Base-by-base conservation (phyloP, 2,888 invertebrate species). In the Azorinus chamasolen region DNA sequence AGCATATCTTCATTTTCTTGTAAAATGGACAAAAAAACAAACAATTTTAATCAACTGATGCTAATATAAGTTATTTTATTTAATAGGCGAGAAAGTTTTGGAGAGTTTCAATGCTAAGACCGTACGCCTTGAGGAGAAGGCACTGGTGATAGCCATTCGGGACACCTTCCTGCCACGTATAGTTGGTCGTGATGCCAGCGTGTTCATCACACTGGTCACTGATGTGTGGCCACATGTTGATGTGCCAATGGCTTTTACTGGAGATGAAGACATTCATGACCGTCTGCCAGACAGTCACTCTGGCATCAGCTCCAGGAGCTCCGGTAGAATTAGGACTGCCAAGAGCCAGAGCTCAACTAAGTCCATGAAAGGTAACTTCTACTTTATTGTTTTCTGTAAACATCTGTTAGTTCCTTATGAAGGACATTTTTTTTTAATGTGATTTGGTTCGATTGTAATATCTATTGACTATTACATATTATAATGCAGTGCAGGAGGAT, bases 91-190 rank as follows among this genome's bases (percentile, higher is more conserved):
- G 37, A 46, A 58, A 59, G 45, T 81, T 22, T 55, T 81, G 10
- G 71, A 74, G 25, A 65, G 46, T 22, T 45, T 55, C 5, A 32
- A 58, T 8, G 65, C 46, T 5, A 76, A 79, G 54, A 88, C 86
- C 46, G 50, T 87, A 1, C 61, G 66, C 16, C 76, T 86, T 37
- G 90, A 91, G 62, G 89, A 90, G 59, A 79, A 86, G 55, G 86
- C 91, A 0, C 57, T 92, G 27, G 91, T 91, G 16, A 86, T 82
- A 4, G 90, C 92, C 3, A 77, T 92, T 2, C 75, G 90, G 4
- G 90, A 91, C 84, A 87, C 90, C 6, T 90, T 91, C 85, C 77
- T 92, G 58, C 91, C 92, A 0, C 83, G 91, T 14, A 86, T 92
- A 78, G 80, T 84, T 37, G 86, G 89, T 18, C 64, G 90, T 27